Evolutionary conservation across 1,140 invertebrate genomes (phyloP), one percentile per base, ranked within the genome.

Genomic region (Hormaphis cornu): DNA sequence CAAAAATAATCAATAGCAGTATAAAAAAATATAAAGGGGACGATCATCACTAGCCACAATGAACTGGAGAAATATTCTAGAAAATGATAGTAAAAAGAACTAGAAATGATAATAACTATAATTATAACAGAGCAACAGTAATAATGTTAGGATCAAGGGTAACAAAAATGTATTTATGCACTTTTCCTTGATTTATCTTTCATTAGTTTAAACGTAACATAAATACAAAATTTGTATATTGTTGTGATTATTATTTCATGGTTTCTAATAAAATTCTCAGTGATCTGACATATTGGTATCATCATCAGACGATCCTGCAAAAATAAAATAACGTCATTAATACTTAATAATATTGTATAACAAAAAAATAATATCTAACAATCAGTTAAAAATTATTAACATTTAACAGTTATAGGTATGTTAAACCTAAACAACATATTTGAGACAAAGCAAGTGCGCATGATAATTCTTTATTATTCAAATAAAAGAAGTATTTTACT

Each of bases 101-200:
- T 50, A 50, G 12, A 20, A 46, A 48, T 48, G 33, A 66, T 42
- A 40, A 42, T 40, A 61, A 42, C 16, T n/a, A n/a, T n/a, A n/a
- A n/a, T n/a, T n/a, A n/a, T n/a, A 63, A 37, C 12, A 42, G 22
- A 61, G 24, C 37, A 59, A 63, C 42, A 63, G 26, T 33, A 48
- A 42, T 61, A 24, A 63, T 48, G 50, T 22, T 50, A 22, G 30
- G 28, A 14, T 35, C 28, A 35, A 35, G 26, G 14, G 20, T 22
- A 46, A 28, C 28, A 46, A 30, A 8, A 22, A 8, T 10, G 22
- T 50, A 33, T 22, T 33, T 48, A 18, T 18, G 28, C 50, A 26
- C 42, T 66, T 66, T 66, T 33, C 30, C 44, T 22, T 50, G 4
- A 66, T 26, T 63, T 20, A 12, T 22, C 12, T 42, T 42, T 14